Evolutionary conservation across 2,888 invertebrate genomes (phyloP).

Genomic region (Elegia similella): DNA sequence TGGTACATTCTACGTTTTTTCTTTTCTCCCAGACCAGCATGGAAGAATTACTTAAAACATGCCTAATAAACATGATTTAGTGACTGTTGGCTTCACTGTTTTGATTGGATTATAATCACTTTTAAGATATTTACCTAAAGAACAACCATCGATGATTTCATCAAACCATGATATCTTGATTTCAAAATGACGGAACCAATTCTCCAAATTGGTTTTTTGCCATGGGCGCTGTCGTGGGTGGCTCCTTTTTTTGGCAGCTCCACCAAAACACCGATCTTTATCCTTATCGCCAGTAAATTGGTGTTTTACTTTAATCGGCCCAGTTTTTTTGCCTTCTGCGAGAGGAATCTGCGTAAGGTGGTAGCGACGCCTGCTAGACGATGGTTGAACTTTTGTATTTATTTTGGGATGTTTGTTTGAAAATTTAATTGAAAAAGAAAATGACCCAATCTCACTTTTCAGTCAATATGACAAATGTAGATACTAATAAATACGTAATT

Average conservation of each 20-base stretch:
- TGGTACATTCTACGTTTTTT: no score
- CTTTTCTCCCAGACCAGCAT: no score
- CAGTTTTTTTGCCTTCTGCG: constrained; percentile 25
- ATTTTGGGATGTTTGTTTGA: not conserved
- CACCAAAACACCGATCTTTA: constrained; percentile 45
- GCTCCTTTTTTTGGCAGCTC: constrained; percentile 42
- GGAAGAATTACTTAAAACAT: no score
- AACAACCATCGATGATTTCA: no score
- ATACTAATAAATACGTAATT: no score
- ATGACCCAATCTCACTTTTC: no score
- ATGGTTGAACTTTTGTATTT: not conserved
- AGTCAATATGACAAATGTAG: no score
- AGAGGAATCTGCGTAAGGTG: constrained; percentile 49
- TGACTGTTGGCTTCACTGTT: no score
- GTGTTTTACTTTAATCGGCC: constrained; percentile 54
- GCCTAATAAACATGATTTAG: no score
- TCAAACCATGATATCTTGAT: not conserved
- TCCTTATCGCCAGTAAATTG: constrained; percentile 61
- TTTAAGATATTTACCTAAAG: no score
- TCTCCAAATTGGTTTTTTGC: constrained; percentile 1
- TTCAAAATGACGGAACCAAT: constrained; percentile 7
- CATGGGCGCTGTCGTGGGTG: constrained; percentile 37
- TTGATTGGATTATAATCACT: no score
- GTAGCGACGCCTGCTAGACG: constrained; percentile 36
- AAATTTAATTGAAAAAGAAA: no score